Conservation (phyloP, 2,888 invertebrate species). For the Boloria selene region DNA sequence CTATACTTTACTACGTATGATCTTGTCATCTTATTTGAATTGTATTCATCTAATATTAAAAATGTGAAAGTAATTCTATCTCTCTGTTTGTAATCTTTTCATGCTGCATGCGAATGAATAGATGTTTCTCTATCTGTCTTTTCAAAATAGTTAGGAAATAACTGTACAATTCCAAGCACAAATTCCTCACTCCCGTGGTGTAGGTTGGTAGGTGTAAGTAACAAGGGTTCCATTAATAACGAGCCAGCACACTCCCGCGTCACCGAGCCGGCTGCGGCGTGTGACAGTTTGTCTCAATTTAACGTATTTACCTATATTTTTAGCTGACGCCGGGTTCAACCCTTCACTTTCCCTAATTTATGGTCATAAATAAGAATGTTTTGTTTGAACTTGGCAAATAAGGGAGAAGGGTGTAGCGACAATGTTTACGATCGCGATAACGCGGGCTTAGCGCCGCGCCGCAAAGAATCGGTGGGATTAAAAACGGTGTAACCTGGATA, state of each 20-base stretch:
- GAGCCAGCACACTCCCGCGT: background rate
- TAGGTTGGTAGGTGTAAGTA: too few species aligned
- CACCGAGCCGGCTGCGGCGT: constrained; percentile 1
- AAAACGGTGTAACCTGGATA: background rate
- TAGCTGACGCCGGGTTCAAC: constrained; percentile 24
- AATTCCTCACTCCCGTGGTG: too few species aligned
- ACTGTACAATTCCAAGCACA: too few species aligned
- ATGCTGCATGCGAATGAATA: too few species aligned
- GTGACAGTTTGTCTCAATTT: constrained; percentile 21
- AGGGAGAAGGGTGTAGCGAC: constrained; percentile 9
- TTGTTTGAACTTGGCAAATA: constrained; percentile 24
- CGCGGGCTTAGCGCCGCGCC: constrained; percentile 1
- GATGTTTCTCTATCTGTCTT: too few species aligned
- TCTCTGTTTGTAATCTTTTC: too few species aligned
- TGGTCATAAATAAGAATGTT: constrained; percentile 22
- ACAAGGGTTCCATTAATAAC: background rate
- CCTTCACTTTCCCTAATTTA: constrained; percentile 22
- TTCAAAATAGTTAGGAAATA: too few species aligned
- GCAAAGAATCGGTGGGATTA: constrained; percentile 3
- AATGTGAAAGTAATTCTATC: too few species aligned
- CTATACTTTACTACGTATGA: too few species aligned
- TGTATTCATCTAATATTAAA: too few species aligned
- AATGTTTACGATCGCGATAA: constrained; percentile 10
- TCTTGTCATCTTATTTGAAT: too few species aligned
- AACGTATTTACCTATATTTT: constrained; percentile 25